These are phyloP conservation scores for Arnoldichthys spilopterus DNA, from an alignment of 2,797 vertebrate genomes.

Conservation along the genomic window DNA sequence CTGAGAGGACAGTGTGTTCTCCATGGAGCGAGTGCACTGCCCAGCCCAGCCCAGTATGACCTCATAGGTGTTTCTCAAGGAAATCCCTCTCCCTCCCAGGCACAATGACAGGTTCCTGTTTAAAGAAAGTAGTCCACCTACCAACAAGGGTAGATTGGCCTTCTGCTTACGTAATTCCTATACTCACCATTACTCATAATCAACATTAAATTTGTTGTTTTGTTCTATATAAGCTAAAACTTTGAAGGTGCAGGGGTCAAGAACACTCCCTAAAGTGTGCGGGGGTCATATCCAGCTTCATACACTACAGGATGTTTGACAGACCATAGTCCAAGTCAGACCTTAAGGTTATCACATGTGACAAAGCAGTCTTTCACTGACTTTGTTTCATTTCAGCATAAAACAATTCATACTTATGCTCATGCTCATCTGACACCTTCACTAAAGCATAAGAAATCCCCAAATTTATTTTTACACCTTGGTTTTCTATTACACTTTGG, in stretches of 20 bases:
- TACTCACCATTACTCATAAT: constrained; percentile 7
- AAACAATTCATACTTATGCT: too few species aligned
- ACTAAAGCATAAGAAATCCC: too few species aligned
- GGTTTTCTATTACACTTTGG: not conserved
- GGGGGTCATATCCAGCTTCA: not conserved
- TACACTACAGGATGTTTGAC: not conserved
- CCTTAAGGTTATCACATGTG: not conserved
- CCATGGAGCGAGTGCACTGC: constrained; percentile 46
- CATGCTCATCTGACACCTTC: too few species aligned
- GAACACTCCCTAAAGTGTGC: not conserved
- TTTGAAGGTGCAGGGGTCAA: not conserved
- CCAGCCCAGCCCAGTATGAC: constrained; percentile 67
- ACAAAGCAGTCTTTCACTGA: not conserved
- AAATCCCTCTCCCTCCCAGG: constrained; percentile 79
- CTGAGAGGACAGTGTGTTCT: constrained; percentile 51
- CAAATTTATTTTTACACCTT: not conserved
- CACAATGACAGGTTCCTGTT: constrained; percentile 85
- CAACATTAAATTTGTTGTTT: not conserved
- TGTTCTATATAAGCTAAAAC: not conserved
- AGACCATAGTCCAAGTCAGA: not conserved
- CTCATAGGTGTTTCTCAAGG: constrained; percentile 80
- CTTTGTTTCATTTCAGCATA: too few species aligned
- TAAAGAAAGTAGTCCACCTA: constrained; percentile 65
- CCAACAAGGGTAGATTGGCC: constrained; percentile 40
- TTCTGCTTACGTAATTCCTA: constrained; percentile 61